phyloP scores from a whole-genome alignment of 2,888 invertebrate genomes.

The Gastrophysa polygoni region DNA sequence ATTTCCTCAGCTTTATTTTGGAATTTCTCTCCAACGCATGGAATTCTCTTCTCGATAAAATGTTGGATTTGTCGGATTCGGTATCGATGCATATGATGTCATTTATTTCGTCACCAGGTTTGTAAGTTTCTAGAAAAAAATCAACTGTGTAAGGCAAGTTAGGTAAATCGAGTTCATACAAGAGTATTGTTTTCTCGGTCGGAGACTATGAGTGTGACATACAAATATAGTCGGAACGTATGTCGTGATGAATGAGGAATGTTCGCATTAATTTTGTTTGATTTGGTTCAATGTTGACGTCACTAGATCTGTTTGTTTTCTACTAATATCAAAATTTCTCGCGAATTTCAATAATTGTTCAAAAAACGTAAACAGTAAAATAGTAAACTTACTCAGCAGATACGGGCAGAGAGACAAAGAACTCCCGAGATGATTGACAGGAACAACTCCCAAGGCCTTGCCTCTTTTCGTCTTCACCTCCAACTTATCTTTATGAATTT shows the following conservation, averaged over 20 bases:
- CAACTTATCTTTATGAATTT: constrained; percentile 50
- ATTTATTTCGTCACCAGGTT: constrained; percentile 44
- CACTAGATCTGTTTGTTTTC: too few relatives aligned
- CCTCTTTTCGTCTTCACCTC: constrained; percentile 51
- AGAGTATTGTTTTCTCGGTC: too few relatives aligned
- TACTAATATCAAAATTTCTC: too few relatives aligned
- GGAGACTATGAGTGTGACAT: too few relatives aligned
- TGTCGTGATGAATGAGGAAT: too few relatives aligned
- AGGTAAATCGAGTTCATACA: too few relatives aligned
- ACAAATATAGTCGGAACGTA: too few relatives aligned
- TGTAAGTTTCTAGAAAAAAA: constrained; percentile 43
- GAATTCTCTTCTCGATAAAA: constrained; percentile 49
- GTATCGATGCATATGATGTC: constrained; percentile 48
- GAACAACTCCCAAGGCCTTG: constrained; percentile 53
- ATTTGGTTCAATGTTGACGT: too few relatives aligned
- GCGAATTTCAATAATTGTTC: too few relatives aligned
- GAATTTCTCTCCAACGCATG: constrained; percentile 31
- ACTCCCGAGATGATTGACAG: constrained; percentile 53
- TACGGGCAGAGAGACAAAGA: constrained; percentile 51
- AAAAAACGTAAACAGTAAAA: too few relatives aligned
- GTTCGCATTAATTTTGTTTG: too few relatives aligned
- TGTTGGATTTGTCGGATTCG: constrained; percentile 29
- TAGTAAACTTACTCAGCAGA: constrained; percentile 46
- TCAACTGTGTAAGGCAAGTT: neutral
- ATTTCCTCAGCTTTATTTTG: constrained; percentile 36